These are phyloP conservation scores for Knipowitschia caucasica DNA, from an alignment of 2,797 vertebrate species.

Conservation along the genomic window DNA sequence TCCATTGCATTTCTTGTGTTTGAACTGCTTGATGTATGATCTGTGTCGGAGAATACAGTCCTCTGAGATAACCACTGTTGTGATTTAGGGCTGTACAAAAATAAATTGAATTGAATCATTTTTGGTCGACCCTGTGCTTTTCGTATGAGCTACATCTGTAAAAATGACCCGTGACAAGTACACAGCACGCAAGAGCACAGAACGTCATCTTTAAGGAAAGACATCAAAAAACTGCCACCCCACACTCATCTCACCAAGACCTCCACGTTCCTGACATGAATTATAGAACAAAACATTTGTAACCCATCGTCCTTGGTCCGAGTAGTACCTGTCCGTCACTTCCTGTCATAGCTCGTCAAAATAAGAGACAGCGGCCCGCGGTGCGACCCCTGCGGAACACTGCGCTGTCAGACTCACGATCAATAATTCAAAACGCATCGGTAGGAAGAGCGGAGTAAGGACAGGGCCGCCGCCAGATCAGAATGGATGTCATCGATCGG, in stretches of 20 bases:
- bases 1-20: too few relatives aligned
- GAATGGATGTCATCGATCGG: neutral
- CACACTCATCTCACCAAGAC: neutral
- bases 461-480: neutral
- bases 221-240: neutral
- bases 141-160: too few relatives aligned
- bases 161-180: too few relatives aligned
- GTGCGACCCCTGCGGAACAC: neutral
- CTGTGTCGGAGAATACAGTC: too few relatives aligned
- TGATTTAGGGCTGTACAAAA: too few relatives aligned
- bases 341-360: constrained; percentile 6
- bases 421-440: neutral
- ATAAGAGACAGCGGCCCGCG: neutral
- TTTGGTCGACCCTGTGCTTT: too few relatives aligned
- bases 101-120: too few relatives aligned
- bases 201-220: too few relatives aligned
- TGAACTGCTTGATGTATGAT: too few relatives aligned
- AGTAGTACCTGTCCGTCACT: constrained; percentile 6
- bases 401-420: neutral
- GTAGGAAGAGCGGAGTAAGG: neutral
- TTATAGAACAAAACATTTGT: neutral
- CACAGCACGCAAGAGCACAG: too few relatives aligned
- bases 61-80: too few relatives aligned
- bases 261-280: neutral
- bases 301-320: constrained; percentile 2